Conservation (phyloP, 2,888 invertebrate species). For the Xestia rhomboidea region DNA sequence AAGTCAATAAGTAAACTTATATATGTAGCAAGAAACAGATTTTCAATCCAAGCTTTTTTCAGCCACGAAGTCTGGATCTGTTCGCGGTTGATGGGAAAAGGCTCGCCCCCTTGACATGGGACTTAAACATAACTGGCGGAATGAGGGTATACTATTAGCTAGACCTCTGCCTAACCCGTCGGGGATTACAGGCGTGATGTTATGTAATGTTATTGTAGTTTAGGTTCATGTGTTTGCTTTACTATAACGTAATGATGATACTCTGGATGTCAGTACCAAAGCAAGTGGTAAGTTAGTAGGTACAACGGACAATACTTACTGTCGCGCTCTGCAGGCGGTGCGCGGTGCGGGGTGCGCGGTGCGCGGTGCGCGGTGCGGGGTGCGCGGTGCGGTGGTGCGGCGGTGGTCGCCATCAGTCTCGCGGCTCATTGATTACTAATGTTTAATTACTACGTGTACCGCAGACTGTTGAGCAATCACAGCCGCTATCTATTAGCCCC, state of each 20-base stretch:
- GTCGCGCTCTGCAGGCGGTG: not conserved
- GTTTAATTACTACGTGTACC: slow-evolving; percentile 44
- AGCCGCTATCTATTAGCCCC: slow-evolving; percentile 11
- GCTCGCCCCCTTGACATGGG: too few species aligned
- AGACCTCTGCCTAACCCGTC: too few species aligned
- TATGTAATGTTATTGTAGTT: not conserved
- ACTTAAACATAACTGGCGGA: too few species aligned
- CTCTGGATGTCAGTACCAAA: not conserved
- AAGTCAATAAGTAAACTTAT: not conserved
- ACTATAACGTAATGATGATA: not conserved
- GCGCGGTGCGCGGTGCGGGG: not conserved
- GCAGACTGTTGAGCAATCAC: slow-evolving; percentile 11
- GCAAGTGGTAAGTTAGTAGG: not conserved
- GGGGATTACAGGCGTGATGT: too few species aligned
- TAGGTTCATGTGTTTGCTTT: not conserved
- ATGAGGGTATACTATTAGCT: too few species aligned
- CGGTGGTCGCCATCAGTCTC: slow-evolving; percentile 24
- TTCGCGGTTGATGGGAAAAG: too few species aligned
- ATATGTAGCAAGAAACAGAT: not conserved
- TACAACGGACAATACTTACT: not conserved
- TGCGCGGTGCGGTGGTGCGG: not conserved
- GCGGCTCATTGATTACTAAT: slow-evolving; percentile 53
- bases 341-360: not conserved
- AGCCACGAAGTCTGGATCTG: too few species aligned
- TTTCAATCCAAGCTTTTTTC: not conserved